Conservation (phyloP, 2,113 vertebrate species). For the Hippocampus comes region DNA sequence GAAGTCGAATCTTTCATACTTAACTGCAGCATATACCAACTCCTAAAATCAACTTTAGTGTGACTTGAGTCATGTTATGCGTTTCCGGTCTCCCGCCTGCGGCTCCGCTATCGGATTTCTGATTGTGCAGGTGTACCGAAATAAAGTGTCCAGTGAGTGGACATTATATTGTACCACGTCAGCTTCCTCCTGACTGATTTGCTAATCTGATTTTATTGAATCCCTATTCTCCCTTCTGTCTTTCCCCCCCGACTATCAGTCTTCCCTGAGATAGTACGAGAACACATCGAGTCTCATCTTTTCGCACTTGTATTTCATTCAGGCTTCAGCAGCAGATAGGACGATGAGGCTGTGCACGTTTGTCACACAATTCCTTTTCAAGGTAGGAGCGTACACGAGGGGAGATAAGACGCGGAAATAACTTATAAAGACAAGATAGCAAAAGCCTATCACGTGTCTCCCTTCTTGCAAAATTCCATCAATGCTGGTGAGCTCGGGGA, state of each 20-base stretch:
- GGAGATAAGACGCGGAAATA: neutral
- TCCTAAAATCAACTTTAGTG: neutral
- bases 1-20: too few species aligned
- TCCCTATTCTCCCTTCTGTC: neutral
- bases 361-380: neutral
- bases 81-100: neutral
- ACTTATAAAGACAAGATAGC: neutral
- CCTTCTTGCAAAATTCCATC: neutral
- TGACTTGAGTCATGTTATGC: too few species aligned
- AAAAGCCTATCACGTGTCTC: neutral
- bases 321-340: conserved; percentile 4
- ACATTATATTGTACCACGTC: neutral
- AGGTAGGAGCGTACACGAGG: neutral
- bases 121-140: neutral
- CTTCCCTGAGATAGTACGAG: neutral
- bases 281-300: neutral
- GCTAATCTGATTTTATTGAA: neutral
- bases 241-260: too few species aligned
- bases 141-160: too few species aligned
- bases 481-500: neutral
- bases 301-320: neutral
- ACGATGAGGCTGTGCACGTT: neutral
- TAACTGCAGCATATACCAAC: neutral
- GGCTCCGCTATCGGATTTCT: neutral
- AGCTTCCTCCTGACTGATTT: neutral